Conservation (phyloP, 2,797 vertebrate species). For the Gymnoscopelus braueri region DNA sequence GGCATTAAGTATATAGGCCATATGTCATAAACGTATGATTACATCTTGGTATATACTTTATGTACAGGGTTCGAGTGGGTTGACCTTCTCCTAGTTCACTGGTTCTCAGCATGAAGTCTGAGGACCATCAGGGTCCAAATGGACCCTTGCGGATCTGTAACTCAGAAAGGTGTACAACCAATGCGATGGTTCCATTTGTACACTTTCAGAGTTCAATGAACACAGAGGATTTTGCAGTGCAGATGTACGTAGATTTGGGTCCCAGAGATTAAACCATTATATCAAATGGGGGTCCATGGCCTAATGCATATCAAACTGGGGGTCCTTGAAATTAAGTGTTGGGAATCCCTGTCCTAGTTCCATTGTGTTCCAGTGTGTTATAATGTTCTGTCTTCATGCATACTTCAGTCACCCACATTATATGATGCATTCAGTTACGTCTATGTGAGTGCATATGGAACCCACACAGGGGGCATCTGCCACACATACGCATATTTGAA, state of each 20-base stretch:
- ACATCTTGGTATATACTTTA: constrained; percentile 16
- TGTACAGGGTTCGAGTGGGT: constrained; percentile 22
- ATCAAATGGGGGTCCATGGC: neutral
- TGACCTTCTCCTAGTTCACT: constrained; percentile 7
- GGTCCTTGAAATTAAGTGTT: too few relatives aligned
- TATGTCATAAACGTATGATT: constrained; percentile 24
- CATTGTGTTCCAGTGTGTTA: too few relatives aligned
- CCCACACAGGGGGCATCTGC: constrained; percentile 51
- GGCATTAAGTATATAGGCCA: constrained; percentile 36
- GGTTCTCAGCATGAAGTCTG: too few relatives aligned
- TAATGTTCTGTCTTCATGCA: neutral
- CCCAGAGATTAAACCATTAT: neutral
- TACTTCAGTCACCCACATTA: neutral
- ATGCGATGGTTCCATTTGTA: too few relatives aligned
- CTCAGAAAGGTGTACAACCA: too few relatives aligned
- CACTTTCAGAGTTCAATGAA: too few relatives aligned
- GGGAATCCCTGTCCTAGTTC: too few relatives aligned
- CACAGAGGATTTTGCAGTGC: too few relatives aligned
- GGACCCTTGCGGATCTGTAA: too few relatives aligned
- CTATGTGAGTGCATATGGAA: constrained; percentile 53
- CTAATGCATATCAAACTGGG: too few relatives aligned
- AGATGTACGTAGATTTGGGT: too few relatives aligned
- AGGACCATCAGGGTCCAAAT: too few relatives aligned
- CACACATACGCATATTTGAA: constrained; percentile 56
- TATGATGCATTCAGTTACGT: constrained; percentile 6